Percentiles rank a stretch among this genome's conserved stretches.
Conservation (phyloP, 2,113 vertebrate species). For the Pyxicephalus adspersus region DNA sequence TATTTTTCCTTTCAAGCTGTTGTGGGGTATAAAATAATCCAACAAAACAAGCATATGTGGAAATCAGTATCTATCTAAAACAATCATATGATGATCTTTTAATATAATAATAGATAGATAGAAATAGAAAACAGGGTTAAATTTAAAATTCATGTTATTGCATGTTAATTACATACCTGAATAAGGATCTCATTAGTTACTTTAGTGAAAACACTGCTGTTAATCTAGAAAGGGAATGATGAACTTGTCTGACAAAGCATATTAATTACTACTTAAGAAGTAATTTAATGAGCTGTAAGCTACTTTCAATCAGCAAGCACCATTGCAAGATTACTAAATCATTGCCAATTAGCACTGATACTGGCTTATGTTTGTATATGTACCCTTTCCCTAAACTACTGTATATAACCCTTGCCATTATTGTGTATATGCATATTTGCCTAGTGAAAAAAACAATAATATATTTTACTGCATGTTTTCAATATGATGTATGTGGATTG, state of each 20-base stretch:
- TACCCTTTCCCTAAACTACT: background rate
- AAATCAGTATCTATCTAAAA: background rate
- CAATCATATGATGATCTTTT: background rate
- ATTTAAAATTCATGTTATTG: conserved; percentile 39
- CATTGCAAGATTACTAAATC: conserved; percentile 14
- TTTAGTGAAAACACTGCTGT: conserved; percentile 32
- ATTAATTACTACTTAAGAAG: conserved; percentile 50
- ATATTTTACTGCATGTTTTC: too few relatives aligned
- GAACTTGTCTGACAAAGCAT: conserved; percentile 42
- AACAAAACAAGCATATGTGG: too few relatives aligned
- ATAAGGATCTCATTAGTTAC: conserved; percentile 46
- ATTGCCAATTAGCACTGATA: background rate
- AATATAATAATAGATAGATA: too few relatives aligned
- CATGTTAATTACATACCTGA: conserved; percentile 46
- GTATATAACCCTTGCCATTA: too few relatives aligned
- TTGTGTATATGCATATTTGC: background rate
- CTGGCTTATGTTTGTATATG: background rate
- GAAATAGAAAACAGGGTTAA: background rate
- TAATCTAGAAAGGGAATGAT: conserved; percentile 39
- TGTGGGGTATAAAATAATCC: too few relatives aligned
- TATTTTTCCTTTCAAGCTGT: too few relatives aligned
- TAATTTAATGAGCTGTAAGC: conserved; percentile 40
- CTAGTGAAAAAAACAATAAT: background rate
- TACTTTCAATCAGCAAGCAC: conserved; percentile 39
- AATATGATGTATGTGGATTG: too few relatives aligned